phyloP scores from a whole-genome alignment of 2,113 vertebrate species.

The Acrocephalus arundinaceus region DNA sequence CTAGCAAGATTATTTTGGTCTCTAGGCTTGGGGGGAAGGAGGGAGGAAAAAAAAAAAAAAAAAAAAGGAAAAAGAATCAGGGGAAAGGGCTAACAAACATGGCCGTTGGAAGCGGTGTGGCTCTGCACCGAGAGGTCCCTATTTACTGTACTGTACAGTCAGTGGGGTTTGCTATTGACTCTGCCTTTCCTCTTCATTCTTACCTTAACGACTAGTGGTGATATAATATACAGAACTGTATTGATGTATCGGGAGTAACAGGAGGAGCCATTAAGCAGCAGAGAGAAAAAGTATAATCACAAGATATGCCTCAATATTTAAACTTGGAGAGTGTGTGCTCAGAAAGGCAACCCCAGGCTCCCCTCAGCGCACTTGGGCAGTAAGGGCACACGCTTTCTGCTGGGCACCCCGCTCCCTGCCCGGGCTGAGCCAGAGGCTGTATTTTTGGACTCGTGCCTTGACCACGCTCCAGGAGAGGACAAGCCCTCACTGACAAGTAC shows the following conservation, averaged over 20 bases:
- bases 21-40: slow-evolving; percentile 24
- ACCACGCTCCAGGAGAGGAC: slow-evolving; percentile 39
- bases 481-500: slow-evolving; percentile 39
- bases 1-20: slow-evolving; percentile 75
- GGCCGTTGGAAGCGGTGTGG: slow-evolving; percentile 73
- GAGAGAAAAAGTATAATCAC: slow-evolving; percentile 56
- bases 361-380: background rate
- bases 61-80: slow-evolving; percentile 22
- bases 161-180: slow-evolving; percentile 60
- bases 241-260: slow-evolving; percentile 76
- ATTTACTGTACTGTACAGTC: slow-evolving; percentile 71
- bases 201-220: slow-evolving; percentile 73
- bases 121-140: slow-evolving; percentile 69
- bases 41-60: background rate
- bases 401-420: background rate
- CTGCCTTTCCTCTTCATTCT: slow-evolving; percentile 69
- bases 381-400: slow-evolving; percentile 13
- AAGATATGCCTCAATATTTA: slow-evolving; percentile 63
- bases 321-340: slow-evolving; percentile 47
- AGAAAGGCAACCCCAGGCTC: slow-evolving; percentile 13
- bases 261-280: slow-evolving; percentile 74
- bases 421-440: background rate
- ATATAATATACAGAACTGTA: slow-evolving; percentile 69
- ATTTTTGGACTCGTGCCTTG: slow-evolving; percentile 59
- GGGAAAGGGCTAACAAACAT: slow-evolving; percentile 77